Conservation (phyloP, 2,888 invertebrate genomes). For the Drosophila neutralis region DNA sequence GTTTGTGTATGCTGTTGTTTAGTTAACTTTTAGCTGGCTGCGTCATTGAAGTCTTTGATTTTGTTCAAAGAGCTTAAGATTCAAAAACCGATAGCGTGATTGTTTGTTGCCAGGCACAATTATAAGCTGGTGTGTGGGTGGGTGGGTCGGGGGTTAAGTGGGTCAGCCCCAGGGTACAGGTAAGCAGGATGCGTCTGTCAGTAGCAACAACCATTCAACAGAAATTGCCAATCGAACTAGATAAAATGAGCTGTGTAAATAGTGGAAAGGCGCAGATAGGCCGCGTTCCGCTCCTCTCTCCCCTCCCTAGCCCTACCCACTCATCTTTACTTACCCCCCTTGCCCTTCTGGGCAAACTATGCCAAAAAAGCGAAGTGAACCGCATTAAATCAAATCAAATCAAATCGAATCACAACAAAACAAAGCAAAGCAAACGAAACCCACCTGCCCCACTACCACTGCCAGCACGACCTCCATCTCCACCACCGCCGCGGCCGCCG, state of each 20-base stretch:
- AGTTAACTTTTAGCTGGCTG: constrained; percentile 70
- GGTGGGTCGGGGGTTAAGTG: neutral
- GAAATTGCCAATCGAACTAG: constrained; percentile 80
- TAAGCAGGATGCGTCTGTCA: constrained; percentile 18
- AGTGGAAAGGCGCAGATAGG: constrained; percentile 74
- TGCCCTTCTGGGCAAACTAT: constrained; percentile 21
- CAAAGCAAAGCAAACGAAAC: constrained; percentile 19
- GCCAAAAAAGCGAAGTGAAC: constrained; percentile 20
- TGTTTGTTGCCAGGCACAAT: constrained; percentile 59
- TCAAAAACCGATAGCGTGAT: constrained; percentile 72
- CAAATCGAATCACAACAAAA: constrained; percentile 37
- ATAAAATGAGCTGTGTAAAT: constrained; percentile 77
- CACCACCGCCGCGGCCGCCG: neutral
- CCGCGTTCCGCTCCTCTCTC: constrained; percentile 26
- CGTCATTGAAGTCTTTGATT: constrained; percentile 54
- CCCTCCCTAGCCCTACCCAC: no score
- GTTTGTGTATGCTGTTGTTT: constrained; percentile 41
- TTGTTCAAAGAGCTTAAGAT: constrained; percentile 74
- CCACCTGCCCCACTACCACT: constrained; percentile 8
- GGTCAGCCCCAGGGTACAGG: constrained; percentile 24
- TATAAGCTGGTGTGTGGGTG: constrained; percentile 45
- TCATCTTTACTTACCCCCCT: no score
- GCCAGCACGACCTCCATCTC: constrained; percentile 6
- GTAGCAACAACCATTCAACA: constrained; percentile 58
- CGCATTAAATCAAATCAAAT: constrained; percentile 52